phyloP scores from a whole-genome alignment of 37 sponge, comb jelly and placozoan species.

The Dysidea cf. avara region DNA sequence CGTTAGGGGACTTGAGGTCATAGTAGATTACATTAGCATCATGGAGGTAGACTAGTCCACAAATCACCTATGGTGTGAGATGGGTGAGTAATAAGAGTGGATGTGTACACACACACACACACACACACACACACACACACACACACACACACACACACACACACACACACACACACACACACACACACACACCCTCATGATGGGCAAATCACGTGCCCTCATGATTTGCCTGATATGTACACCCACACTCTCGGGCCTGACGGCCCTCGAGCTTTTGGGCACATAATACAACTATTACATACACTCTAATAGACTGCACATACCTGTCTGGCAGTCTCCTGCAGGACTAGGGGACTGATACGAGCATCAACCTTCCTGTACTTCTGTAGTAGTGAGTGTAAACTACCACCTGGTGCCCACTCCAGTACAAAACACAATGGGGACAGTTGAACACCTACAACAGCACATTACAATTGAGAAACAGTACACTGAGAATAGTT shows the following conservation, averaged over 20 bases:
- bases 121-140: not conserved
- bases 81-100: not conserved
- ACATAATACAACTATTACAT: no score
- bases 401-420: conserved; percentile 79
- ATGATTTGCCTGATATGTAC: no score
- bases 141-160: not conserved
- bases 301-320: not conserved
- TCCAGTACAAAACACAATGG: conserved; percentile 87
- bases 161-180: not conserved
- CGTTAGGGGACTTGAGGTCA: conserved; percentile 88
- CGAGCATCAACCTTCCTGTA: conserved; percentile 62
- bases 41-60: conserved; percentile 84
- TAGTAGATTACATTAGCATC: conserved; percentile 69
- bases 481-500: not conserved
- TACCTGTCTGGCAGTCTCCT: conserved; percentile 67
- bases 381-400: conserved; percentile 48
- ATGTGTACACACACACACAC: not conserved
- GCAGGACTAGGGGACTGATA: conserved; percentile 61
- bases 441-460: conserved; percentile 65
- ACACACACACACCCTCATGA: no score
- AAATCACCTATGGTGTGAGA: conserved; percentile 46
- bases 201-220: no score
- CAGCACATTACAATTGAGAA: no score
- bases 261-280: not conserved
- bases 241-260: no score